Evolutionary conservation across 1,140 invertebrate species (phyloP), one percentile per base, ranked within the genome.

Genomic region (Rhopalosiphum maidis): DNA sequence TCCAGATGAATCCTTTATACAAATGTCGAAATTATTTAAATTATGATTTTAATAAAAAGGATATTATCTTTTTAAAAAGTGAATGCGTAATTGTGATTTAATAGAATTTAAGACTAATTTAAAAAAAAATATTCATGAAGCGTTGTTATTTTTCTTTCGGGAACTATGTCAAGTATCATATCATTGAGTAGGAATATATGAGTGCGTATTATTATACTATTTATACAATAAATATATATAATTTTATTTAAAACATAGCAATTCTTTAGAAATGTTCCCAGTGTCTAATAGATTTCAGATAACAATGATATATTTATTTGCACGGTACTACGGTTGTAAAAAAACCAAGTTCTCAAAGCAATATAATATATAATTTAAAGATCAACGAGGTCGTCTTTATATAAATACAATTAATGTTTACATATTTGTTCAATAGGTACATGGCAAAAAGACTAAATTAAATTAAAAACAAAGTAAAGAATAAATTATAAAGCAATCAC

Each of bases 151-250:
- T 88, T 46, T 88, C 35, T 35, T 51, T 88, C 46, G n/a, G 46
- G n/a, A 88, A 88, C 86, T 88, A 88, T 51, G 86, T 88, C 86
- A 51, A 88, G 86, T 88, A 51, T 2, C 30, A n/a, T 23, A 87
- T 87, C 25, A 35, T 87, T 22, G 46, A 51, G n/a, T 43, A 46
- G 5, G 11, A 68, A 68, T n/a, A 15, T 68, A 68, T 68, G 30
- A 68, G 60, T n/a, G 30, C 15, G n/a, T 68, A 68, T 68, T n/a
- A 68, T 68, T 68, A n/a, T 68, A 68, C n/a, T 68, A 68, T 68
- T 68, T 68, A 68, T 68, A 68, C 48, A 51, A 51, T 51, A 51
- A 82, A 82, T n/a, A 43, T 30, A 86, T 46, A 37, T 35, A 35
- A 1, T 37, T 9, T 46, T 15, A 30, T 9, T 46, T 43, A 87